Evolutionary conservation across 2,888 invertebrate genomes (phyloP).

Genomic region (Blastobasis lacticolella): DNA sequence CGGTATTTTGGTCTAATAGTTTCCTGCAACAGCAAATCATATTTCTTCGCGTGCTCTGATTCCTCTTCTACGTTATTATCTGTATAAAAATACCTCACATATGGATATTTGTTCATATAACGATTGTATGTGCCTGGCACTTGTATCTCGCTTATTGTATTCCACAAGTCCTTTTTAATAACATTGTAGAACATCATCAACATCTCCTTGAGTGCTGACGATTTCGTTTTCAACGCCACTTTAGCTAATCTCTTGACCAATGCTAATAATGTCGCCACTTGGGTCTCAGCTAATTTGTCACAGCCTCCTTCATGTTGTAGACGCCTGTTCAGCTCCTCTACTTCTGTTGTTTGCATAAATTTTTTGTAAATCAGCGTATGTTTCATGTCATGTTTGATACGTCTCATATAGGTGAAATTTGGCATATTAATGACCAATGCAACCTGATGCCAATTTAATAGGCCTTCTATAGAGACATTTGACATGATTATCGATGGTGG

Average conservation of each 20-base stretch:
- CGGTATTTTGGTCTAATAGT: conserved; percentile 23
- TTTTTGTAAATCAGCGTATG: conserved; percentile 32
- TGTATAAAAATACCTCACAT: conserved; percentile 33
- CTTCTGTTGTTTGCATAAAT: conserved; percentile 3
- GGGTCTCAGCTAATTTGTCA: neutral
- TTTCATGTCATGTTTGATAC: conserved; percentile 20
- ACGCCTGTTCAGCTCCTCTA: conserved; percentile 6
- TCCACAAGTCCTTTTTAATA: conserved; percentile 16
- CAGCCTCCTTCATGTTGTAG: conserved; percentile 11
- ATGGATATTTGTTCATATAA: conserved; percentile 29
- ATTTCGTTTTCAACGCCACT: too few species aligned
- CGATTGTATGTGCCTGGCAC: conserved; percentile 18
- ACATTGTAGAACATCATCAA: too few species aligned
- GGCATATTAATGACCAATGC: too few species aligned
- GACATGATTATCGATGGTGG: conserved; percentile 19
- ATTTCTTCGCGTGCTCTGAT: conserved; percentile 6
- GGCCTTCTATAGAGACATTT: too few species aligned
- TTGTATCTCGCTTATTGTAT: conserved; percentile 1
- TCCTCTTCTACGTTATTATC: conserved; percentile 14
- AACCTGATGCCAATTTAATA: too few species aligned
- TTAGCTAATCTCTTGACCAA: too few species aligned
- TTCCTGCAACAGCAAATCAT: conserved; percentile 45
- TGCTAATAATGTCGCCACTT: neutral
- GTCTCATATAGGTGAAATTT: too few species aligned
- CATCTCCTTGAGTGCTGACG: too few species aligned